Evolutionary conservation across 1,140 invertebrate genomes (phyloP).

Genomic region (Chlorops oryzae): DNA sequence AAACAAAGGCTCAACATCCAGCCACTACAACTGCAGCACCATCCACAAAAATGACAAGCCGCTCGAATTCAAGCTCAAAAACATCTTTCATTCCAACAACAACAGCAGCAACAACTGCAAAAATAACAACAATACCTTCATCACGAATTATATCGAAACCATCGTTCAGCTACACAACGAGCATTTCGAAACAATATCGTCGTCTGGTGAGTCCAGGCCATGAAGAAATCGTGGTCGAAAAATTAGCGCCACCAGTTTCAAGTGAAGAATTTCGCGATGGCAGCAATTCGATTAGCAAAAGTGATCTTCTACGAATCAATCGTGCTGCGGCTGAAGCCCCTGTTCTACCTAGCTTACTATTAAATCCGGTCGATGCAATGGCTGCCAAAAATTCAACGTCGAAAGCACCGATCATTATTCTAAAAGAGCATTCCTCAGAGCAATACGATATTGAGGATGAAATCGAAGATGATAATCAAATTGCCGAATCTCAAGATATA

Average conservation of each 20-base stretch:
- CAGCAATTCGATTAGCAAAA: slow-evolving; percentile 31
- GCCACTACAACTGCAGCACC: slow-evolving; percentile 13
- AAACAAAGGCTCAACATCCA: not conserved
- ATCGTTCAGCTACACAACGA: slow-evolving; percentile 33
- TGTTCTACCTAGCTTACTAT: slow-evolving; percentile 35
- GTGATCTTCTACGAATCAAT: slow-evolving; percentile 38
- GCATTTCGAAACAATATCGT: slow-evolving; percentile 33
- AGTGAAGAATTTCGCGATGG: slow-evolving; percentile 25
- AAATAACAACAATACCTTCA: not conserved
- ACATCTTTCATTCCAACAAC: not conserved
- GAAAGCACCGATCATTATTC: slow-evolving; percentile 29
- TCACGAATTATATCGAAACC: slow-evolving; percentile 11
- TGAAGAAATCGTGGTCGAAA: slow-evolving; percentile 38
- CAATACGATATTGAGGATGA: slow-evolving; percentile 19
- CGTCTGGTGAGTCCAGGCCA: slow-evolving; percentile 34
- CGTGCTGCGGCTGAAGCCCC: slow-evolving; percentile 33
- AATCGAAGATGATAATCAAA: slow-evolving; percentile 32
- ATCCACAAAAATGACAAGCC: slow-evolving; percentile 14
- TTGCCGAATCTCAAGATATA: slow-evolving; percentile 30
- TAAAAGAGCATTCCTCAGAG: slow-evolving; percentile 30
- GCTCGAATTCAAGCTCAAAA: no score
- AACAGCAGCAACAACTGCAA: not conserved
- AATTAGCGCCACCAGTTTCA: slow-evolving; percentile 14
- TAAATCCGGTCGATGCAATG: slow-evolving; percentile 21
- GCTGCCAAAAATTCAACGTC: slow-evolving; percentile 27